Percentiles rank a stretch among this genome's conserved stretches.
Conservation (phyloP, 2,888 invertebrate genomes). For the Apamea anceps region DNA sequence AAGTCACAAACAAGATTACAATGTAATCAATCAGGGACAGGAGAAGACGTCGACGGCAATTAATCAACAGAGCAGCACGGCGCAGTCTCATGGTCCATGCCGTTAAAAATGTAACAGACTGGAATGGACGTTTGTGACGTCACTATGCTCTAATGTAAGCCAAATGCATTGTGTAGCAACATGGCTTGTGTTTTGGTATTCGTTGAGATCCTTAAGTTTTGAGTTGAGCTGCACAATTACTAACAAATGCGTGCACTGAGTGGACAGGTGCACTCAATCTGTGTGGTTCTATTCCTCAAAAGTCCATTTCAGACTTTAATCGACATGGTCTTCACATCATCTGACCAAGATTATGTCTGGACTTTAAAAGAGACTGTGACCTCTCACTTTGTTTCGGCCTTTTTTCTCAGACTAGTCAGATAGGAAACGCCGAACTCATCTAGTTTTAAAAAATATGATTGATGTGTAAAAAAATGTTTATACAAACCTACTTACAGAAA, state of each 20-base stretch:
- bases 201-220: neutral
- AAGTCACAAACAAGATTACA: slow-evolving; percentile 89
- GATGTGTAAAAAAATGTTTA: neutral
- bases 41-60: slow-evolving; percentile 81
- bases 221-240: neutral
- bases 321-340: neutral
- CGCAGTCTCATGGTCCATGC: slow-evolving; percentile 66
- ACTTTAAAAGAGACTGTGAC: neutral
- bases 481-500: neutral
- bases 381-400: neutral
- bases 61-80: slow-evolving; percentile 83
- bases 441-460: neutral
- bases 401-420: neutral
- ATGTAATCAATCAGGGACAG: slow-evolving; percentile 86
- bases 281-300: neutral
- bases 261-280: neutral
- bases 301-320: neutral
- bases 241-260: neutral
- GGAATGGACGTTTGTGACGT: slow-evolving; percentile 55
- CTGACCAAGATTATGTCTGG: neutral
- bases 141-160: slow-evolving; percentile 21
- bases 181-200: neutral
- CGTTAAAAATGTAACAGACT: slow-evolving; percentile 71
- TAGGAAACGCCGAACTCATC: neutral
- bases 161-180: slow-evolving; percentile 3